Conservation (phyloP, 1,140 invertebrate genomes). For the Bombus superbus region DNA sequence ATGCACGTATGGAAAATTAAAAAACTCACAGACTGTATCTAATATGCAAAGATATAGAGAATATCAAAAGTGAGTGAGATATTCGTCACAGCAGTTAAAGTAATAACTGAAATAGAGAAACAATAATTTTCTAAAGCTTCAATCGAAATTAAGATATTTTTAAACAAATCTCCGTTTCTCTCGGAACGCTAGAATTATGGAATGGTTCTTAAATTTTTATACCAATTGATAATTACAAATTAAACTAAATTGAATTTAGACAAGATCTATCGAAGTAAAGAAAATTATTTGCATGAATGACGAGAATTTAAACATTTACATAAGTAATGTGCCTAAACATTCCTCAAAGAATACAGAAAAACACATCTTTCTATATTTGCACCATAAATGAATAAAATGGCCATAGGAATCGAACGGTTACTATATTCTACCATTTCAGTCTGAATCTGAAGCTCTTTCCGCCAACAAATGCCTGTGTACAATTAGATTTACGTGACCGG, state of each 20-base stretch:
- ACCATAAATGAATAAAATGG: background rate
- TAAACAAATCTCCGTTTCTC: background rate
- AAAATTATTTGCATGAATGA: background rate
- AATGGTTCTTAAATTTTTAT: too few species aligned
- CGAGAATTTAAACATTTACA: too few species aligned
- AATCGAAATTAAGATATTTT: background rate
- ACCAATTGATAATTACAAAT: background rate
- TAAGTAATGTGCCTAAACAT: background rate
- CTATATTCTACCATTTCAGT: background rate
- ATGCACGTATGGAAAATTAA: background rate
- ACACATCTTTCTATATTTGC: background rate
- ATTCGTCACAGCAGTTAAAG: too few species aligned
- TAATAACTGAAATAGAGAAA: too few species aligned
- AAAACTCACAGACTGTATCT: background rate
- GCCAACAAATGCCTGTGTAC: background rate
- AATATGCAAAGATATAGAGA: background rate
- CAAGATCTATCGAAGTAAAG: background rate
- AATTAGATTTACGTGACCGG: slow-evolving; percentile 4
- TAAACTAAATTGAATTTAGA: background rate
- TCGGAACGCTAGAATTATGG: too few species aligned
- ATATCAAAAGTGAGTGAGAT: too few species aligned
- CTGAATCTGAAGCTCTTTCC: background rate
- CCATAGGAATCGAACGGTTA: too few species aligned
- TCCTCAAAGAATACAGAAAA: background rate
- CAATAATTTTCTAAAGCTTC: background rate